These are phyloP conservation scores for Musca vetustissima DNA, from an alignment of 1,140 invertebrate genomes.

Conservation along the genomic window DNA sequence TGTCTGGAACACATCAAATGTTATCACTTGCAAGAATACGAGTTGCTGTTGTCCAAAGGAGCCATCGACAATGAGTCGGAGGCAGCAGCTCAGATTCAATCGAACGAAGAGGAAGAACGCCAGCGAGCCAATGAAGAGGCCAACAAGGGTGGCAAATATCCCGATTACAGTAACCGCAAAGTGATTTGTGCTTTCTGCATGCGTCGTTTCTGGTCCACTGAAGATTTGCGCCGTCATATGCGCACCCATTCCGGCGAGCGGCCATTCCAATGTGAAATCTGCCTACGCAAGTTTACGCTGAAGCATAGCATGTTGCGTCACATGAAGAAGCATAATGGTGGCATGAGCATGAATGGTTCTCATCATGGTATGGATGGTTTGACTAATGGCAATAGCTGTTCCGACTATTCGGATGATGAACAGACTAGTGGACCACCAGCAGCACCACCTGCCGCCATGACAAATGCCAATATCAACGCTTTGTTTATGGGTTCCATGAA, in stretches of 20 bases:
- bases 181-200: conserved; percentile 91
- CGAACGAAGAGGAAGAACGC: conserved; percentile 60
- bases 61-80: conserved; percentile 67
- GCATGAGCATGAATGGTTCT: conserved; percentile 47
- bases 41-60: conserved; percentile 75
- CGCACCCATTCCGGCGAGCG: conserved; percentile 83
- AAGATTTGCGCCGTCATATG: conserved; percentile 90
- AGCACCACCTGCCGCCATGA: conserved; percentile 38
- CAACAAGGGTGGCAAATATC: conserved; percentile 66
- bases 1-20: conserved; percentile 80
- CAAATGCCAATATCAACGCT: conserved; percentile 3
- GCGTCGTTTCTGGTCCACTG: conserved; percentile 89
- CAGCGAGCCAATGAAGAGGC: conserved; percentile 45
- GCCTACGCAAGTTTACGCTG: conserved; percentile 80
- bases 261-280: conserved; percentile 73
- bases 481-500: conserved; percentile 34
- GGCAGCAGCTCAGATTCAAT: conserved; percentile 32
- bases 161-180: conserved; percentile 86
- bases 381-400: conserved; percentile 53
- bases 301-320: conserved; percentile 92
- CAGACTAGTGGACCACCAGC: conserved; percentile 39
- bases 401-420: conserved; percentile 58
- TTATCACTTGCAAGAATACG: conserved; percentile 71
- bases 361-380: conserved; percentile 27
- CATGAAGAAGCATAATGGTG: conserved; percentile 75